A percentile compares a stretch with the other conserved stretches of the same genome.
Evolutionary conservation across 2,113 vertebrate genomes (phyloP).

Genomic region (Podarcis muralis): DNA sequence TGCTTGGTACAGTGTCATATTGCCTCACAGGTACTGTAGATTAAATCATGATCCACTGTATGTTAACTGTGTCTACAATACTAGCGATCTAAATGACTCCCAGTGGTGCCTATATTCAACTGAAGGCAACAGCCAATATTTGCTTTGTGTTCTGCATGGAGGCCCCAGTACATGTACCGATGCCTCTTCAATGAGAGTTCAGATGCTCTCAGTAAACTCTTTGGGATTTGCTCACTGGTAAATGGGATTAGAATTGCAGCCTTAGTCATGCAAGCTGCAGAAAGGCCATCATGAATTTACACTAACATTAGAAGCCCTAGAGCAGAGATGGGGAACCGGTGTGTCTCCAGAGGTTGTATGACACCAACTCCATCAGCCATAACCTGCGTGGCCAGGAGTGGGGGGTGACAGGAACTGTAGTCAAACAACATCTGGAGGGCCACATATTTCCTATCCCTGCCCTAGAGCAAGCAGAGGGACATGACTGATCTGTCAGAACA

Average conservation of each 20-base stretch:
- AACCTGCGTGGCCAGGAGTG: too few species aligned
- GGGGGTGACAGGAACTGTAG: too few species aligned
- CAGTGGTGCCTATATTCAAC: neutral
- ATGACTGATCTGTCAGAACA: neutral
- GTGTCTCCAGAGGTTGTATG: too few species aligned
- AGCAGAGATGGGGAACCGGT: too few species aligned
- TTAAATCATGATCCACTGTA: neutral
- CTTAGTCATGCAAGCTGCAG: neutral
- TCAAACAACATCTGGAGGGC: too few species aligned
- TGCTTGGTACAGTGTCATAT: neutral
- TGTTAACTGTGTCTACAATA: neutral
- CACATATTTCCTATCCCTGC: too few species aligned
- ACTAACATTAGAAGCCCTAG: neutral
- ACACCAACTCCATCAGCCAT: too few species aligned
- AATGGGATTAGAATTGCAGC: too few species aligned
- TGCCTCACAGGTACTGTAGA: neutral
- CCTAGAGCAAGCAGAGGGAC: neutral
- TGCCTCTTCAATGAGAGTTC: neutral
- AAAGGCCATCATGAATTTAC: neutral
- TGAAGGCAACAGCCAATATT: neutral
- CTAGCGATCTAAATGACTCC: too few species aligned
- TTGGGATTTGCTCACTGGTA: too few species aligned
- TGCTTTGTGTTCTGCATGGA: neutral
- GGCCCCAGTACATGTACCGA: neutral
- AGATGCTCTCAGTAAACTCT: too few species aligned